phyloP scores from a whole-genome alignment of 1,140 invertebrate genomes.

The Monomorium pharaonis region DNA sequence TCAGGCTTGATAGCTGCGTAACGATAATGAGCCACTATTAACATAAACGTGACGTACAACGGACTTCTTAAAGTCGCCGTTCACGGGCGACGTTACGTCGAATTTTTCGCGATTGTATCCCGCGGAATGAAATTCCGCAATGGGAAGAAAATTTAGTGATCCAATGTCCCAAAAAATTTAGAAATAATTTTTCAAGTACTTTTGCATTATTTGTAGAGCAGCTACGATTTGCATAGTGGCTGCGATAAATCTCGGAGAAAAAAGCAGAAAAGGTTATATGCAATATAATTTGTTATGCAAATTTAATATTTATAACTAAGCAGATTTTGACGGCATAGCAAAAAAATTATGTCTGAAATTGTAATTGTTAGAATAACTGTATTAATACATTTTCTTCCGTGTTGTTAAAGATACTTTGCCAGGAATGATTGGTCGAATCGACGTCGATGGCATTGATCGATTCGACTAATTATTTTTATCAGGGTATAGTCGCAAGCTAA shows the following conservation, averaged over 20 bases:
- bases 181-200: not conserved
- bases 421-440: too few species aligned
- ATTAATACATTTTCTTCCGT: too few species aligned
- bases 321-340: too few species aligned
- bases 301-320: too few species aligned
- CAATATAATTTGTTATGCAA: too few species aligned
- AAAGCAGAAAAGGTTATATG: too few species aligned
- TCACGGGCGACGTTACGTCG: not conserved
- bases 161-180: not conserved
- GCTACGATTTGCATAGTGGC: not conserved
- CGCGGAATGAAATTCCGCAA: not conserved
- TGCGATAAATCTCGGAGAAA: not conserved
- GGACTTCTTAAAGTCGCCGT: not conserved
- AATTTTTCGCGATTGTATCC: not conserved
- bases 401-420: too few species aligned
- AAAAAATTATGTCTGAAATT: too few species aligned
- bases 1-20: not conserved
- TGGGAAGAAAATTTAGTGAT: not conserved
- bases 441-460: too few species aligned
- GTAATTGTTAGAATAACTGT: too few species aligned
- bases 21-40: constrained; percentile 14
- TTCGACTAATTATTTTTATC: too few species aligned
- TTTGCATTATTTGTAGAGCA: not conserved
- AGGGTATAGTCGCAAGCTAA: not conserved
- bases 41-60: not conserved